Evolutionary conservation across 2,797 vertebrate species (phyloP), one percentile per base, ranked within the genome.

Genomic region (Schizopygopsis malacanthus): DNA sequence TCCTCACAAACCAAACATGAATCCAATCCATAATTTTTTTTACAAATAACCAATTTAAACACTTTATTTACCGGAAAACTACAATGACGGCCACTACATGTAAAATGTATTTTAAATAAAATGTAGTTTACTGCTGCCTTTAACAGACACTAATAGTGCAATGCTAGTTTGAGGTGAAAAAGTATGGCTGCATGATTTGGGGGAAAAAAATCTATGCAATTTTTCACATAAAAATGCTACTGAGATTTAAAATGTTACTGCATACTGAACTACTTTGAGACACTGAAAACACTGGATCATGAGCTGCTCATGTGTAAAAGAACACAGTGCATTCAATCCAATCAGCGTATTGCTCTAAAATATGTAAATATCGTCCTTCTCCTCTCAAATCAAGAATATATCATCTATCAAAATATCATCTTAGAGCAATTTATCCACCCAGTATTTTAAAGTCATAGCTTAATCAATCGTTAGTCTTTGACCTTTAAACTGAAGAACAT

Each of bases 401-500:
- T 33, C 33, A 33, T 33, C 33, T 33, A 20, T 43, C 8, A 52
- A 69, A 69, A 77, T 77, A 37, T 77, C 43, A 67, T 52, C 20
- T 25, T 52, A 25, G 4, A 41, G 13, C 10, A 25, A 28, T 52
- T n/a, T 54, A 33, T 63, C 56, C 43, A 72, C 7, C 37, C 15
- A 54, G 69, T 50, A 10, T 73, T 84, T 83, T 67, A 79, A 77
- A 69, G 79, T 52, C 67, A 61, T 33, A 43, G 78, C 65, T 18
- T 82, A 87, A 86, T 87, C 75, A 85, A 61, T 83, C 39, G 47
- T 50, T 73, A 79, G 84, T 77, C 25, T 85, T 67, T 86, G 84
- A 89, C 87, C 87, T 88, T 78, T 81, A 85, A 82, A 70, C 72
- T 81, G 59, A 81, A 88, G 81, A 84, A 71, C 70, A 33, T 75